phyloP scores from a whole-genome alignment of 1,140 invertebrate genomes.

The Meteorus sp. region DNA sequence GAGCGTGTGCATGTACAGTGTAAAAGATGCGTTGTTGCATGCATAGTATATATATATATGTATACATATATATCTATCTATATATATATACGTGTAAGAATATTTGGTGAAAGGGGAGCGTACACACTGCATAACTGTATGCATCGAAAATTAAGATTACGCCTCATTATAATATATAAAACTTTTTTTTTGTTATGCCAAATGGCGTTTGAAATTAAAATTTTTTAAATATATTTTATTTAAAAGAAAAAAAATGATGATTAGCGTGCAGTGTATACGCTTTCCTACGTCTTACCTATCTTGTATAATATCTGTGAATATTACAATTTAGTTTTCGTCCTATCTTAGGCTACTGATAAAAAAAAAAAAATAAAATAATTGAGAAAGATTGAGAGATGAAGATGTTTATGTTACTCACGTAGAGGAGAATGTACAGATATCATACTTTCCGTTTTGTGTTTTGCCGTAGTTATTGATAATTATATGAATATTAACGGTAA shows the following conservation, averaged over 20 bases:
- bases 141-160: conserved; percentile 21
- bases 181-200: too few relatives aligned
- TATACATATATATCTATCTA: conserved; percentile 51
- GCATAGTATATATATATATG: conserved; percentile 52
- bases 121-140: conserved; percentile 40
- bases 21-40: conserved; percentile 61
- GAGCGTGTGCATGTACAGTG: conserved; percentile 57
- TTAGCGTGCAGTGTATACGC: conserved; percentile 40
- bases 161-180: conserved; percentile 18
- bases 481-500: conserved; percentile 62
- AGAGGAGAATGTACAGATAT: conserved; percentile 59
- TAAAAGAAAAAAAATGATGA: conserved; percentile 11
- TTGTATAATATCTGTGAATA: conserved; percentile 63
- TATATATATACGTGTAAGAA: conserved; percentile 52
- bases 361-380: too few relatives aligned
- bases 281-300: conserved; percentile 46
- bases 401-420: conserved; percentile 58
- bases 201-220: too few relatives aligned
- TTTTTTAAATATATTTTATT: too few relatives aligned
- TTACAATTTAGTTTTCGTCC: conserved; percentile 60
- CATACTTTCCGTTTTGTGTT: conserved; percentile 60
- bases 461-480: conserved; percentile 62
- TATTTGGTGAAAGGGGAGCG: conserved; percentile 39
- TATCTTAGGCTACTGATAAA: conserved; percentile 58
- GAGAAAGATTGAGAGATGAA: too few relatives aligned